Conservation (phyloP, 2,113 vertebrate genomes). For the Ornithorhynchus anatinus region DNA sequence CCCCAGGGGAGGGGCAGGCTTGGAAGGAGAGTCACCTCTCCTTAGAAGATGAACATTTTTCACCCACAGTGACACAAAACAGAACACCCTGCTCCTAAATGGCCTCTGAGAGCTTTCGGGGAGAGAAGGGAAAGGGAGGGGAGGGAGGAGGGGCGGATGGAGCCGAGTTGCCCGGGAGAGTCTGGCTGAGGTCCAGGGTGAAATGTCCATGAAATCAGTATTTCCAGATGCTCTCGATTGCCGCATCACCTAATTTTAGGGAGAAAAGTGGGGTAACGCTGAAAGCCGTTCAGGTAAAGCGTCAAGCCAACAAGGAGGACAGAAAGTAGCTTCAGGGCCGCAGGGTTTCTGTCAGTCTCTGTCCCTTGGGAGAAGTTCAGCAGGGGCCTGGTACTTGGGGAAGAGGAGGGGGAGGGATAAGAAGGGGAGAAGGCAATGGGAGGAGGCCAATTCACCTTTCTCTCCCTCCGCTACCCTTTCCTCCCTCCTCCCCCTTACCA, state of each 20-base stretch:
- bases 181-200: conserved; percentile 25
- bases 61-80: no score
- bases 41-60: no score
- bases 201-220: conserved; percentile 18
- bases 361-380: no score
- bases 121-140: not conserved
- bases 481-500: no score
- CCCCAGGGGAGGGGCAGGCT: no score
- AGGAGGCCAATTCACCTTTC: no score
- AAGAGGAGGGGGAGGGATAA: not conserved
- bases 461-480: no score
- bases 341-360: no score
- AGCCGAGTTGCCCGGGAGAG: conserved; percentile 28
- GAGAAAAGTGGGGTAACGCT: conserved; percentile 3
- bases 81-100: no score
- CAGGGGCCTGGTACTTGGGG: not conserved
- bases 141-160: not conserved
- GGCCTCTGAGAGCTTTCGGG: no score
- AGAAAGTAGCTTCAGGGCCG: not conserved
- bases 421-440: no score
- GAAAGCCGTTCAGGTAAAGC: not conserved
- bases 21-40: not conserved
- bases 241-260: conserved; percentile 15
- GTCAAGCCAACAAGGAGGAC: not conserved
- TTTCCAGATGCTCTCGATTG: conserved; percentile 52